phyloP scores from a whole-genome alignment of 2,797 vertebrate genomes.

The Echiichthys vipera region DNA sequence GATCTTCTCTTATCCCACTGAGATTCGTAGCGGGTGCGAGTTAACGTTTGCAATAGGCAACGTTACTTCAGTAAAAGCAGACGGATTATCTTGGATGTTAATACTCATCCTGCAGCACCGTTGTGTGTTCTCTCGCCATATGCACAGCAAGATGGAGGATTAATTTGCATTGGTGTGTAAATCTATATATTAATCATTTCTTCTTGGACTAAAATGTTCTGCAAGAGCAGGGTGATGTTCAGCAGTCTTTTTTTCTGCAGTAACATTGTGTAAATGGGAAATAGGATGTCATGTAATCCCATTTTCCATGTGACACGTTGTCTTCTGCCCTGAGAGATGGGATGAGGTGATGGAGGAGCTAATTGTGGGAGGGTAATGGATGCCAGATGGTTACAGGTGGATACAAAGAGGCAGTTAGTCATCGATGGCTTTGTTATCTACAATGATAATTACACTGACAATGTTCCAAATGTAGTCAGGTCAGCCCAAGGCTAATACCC shows the following conservation, averaged over 20 bases:
- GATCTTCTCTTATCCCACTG: slow-evolving; percentile 65
- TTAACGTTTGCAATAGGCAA: slow-evolving; percentile 57
- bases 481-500: slow-evolving; percentile 66
- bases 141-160: slow-evolving; percentile 32
- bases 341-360: slow-evolving; percentile 52
- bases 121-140: slow-evolving; percentile 39
- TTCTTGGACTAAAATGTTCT: slow-evolving; percentile 7
- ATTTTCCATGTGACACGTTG: slow-evolving; percentile 3
- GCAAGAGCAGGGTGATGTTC: not conserved
- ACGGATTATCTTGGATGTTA: slow-evolving; percentile 49
- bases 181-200: slow-evolving; percentile 31
- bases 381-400: slow-evolving; percentile 70
- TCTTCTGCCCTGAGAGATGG: slow-evolving; percentile 9
- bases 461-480: slow-evolving; percentile 68
- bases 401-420: slow-evolving; percentile 66
- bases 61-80: slow-evolving; percentile 42
- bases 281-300: slow-evolving; percentile 17
- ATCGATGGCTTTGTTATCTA: slow-evolving; percentile 64
- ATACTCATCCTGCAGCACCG: slow-evolving; percentile 23
- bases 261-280: slow-evolving; percentile 7
- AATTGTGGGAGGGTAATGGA: slow-evolving; percentile 68
- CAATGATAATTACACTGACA: slow-evolving; percentile 74
- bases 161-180: slow-evolving; percentile 38
- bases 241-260: not conserved
- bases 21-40: slow-evolving; percentile 47